phyloP scores from a whole-genome alignment of 1,140 invertebrate genomes.

The Cyrtorhinus lividipennis region DNA sequence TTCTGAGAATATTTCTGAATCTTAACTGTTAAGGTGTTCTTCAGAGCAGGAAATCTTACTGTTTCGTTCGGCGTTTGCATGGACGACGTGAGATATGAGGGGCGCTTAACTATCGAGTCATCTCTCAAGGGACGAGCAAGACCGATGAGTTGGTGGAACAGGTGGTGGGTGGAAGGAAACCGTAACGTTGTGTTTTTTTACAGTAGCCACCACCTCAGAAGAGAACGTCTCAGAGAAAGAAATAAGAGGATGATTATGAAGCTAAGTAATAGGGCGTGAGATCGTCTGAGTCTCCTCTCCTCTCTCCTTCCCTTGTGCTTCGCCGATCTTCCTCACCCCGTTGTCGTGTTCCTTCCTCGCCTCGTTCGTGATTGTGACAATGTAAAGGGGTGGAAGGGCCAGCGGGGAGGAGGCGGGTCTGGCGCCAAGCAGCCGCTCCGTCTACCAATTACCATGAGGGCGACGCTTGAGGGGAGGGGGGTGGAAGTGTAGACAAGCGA shows the following conservation, averaged over 20 bases:
- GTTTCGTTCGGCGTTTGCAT: too few relatives aligned
- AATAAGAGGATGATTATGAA: not conserved
- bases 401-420: not conserved
- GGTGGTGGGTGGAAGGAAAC: not conserved
- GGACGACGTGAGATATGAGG: too few relatives aligned
- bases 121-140: too few relatives aligned
- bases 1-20: too few relatives aligned
- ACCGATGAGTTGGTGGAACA: too few relatives aligned
- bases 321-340: too few relatives aligned
- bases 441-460: slow-evolving; percentile 1
- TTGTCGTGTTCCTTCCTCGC: not conserved
- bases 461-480: not conserved
- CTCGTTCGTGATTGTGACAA: not conserved
- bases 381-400: not conserved
- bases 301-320: not conserved
- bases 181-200: not conserved
- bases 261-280: not conserved
- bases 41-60: too few relatives aligned
- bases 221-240: not conserved
- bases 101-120: too few relatives aligned
- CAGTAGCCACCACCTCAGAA: not conserved
- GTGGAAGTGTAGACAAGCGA: too few relatives aligned
- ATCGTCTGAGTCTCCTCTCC: not conserved
- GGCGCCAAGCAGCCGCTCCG: slow-evolving; percentile 5
- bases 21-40: too few relatives aligned